Evolutionary conservation across 92 coral and sea anemone genomes (phyloP), one percentile per base, ranked within the genome.

Genomic region (Parazoanthus darwini): DNA sequence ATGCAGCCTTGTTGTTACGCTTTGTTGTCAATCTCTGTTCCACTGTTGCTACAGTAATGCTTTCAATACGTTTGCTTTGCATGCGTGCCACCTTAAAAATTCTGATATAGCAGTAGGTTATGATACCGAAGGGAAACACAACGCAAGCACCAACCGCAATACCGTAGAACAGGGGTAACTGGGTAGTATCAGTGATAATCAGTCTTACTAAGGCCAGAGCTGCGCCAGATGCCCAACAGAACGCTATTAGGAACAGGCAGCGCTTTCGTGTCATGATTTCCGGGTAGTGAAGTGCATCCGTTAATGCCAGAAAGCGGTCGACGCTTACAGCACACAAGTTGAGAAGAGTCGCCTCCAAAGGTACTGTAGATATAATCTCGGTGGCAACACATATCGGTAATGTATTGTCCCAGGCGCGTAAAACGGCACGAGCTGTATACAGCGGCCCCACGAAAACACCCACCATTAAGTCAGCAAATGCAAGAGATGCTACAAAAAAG

Each of bases 31-130:
- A 44, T 23, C 73, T 63, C 35, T 81, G 85, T 13, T 59, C 73
- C 25, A 37, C 73, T 81, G 85, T 63, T 36, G 29, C 54, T 33
- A 59, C 35, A 25, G 74, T 58, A 25, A 81, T 38, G 48, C 33
- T n/a, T 81, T 81, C 74, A 16, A 81, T 81, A 20, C 85, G 85
- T 38, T 37, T 81, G 6, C 85, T 81, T 38, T 81, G 85, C 33
- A 0, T 38, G 18, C 85, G 85, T 36, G 85, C 85, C 33, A 81
- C 85, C 85, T 81, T 81, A 63, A 81, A 63, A 8, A 81, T 81
- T n/a, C 44, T 36, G 68, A 81, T 3, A 39, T 81, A 81, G 74
- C 85, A 81, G 74, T 35, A 81, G 85, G 26, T 63, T 58, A 81
- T 81, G 50, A 81, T 59, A 63, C 26, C 54, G 26, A 81, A 59